Percentiles rank a stretch among this genome's conserved stretches.
phyloP scores from a whole-genome alignment of 92 coral and sea anemone species.

The Muricea muricata region DNA sequence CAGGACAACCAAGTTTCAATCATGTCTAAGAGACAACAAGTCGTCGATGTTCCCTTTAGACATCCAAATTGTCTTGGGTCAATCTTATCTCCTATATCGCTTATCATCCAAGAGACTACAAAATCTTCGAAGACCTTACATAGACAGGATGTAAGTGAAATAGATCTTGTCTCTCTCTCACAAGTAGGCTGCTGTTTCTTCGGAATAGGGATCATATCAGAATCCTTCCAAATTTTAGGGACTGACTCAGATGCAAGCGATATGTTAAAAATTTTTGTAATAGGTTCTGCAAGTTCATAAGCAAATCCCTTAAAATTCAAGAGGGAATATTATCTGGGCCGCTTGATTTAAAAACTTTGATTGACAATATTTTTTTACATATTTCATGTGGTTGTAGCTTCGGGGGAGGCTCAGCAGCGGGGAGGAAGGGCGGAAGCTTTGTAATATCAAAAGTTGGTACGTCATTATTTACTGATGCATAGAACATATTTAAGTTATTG shows the following conservation, averaged over 20 bases:
- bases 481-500: neutral
- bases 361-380: neutral
- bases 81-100: conserved; percentile 1
- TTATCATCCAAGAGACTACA: neutral
- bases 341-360: neutral
- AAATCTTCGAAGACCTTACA: neutral
- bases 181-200: neutral
- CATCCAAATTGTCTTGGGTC: conserved; percentile 13
- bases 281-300: conserved; percentile 34
- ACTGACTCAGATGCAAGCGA: conserved; percentile 43
- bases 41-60: neutral
- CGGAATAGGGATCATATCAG: neutral
- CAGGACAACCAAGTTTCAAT: neutral
- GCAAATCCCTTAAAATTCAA: conserved; percentile 15
- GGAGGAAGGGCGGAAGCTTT: neutral
- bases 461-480: neutral
- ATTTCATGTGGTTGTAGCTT: neutral
- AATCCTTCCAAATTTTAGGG: neutral
- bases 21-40: neutral
- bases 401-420: neutral
- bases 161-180: conserved; percentile 27
- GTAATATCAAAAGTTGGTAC: neutral
- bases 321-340: neutral
- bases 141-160: neutral
- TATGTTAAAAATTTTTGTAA: conserved; percentile 42